Base-by-base conservation (phyloP, 1,140 invertebrate genomes). In the Augochlora pura region DNA sequence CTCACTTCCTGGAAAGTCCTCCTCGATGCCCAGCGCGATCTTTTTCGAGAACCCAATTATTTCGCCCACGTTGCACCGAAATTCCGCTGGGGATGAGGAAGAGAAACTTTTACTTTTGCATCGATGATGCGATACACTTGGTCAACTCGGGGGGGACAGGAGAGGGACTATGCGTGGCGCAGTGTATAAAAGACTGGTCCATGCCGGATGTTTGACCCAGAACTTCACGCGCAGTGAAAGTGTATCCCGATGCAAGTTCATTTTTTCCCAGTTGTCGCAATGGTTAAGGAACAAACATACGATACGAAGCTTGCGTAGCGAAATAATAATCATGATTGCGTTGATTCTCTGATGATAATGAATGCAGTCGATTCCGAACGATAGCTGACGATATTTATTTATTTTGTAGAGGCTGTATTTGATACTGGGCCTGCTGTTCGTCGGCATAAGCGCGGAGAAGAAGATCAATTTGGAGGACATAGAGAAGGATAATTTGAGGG, bases 141-240 rank as follows among this genome's bases (percentile, higher is more conserved):
- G 81, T 71, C 73, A 46, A 10, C 42, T 3, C 10, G 62, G 38
- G 18, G 70, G 39, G 39, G 42, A 66, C 68, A 57, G 66, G 64
- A 65, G 39, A 70, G 57, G 39, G 14, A 71, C 66, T 77, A 63
- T 65, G 60, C 52, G 46, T 67, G 38, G 23, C 68, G 69, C 77
- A 83, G 82, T 85, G 88, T 91, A 91, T 91, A 91, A 90, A 91
- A 91, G 89, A 91, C 73, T 91, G 90, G 89, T 91, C 88, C 89
- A 91, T 88, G 65, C 83, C 86, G 90, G 88, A 89, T 88, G 77
- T 88, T 89, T 85, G 90, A 91, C 88, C 88, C 89, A 93, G 91
- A 92, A 89, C 88, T 88, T 90, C 69, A 77, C 71, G 82, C 78
- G 81, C 87, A 91, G 91, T 91, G 91, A 92, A 91, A 92, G 91